Base-by-base conservation (phyloP, 1,140 invertebrate genomes). In the Apis dorsata region DNA sequence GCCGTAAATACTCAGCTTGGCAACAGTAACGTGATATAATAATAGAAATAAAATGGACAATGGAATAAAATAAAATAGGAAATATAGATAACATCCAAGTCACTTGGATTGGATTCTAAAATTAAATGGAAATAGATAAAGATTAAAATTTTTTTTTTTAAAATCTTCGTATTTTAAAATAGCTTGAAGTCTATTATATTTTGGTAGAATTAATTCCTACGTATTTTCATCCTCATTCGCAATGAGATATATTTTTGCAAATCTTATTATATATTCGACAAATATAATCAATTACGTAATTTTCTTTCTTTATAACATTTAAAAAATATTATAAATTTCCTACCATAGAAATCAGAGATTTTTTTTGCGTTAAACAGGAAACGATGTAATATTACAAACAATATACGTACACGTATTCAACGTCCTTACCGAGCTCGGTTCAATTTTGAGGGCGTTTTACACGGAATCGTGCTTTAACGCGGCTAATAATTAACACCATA, bases 401-500 rank as follows among this genome's bases (percentile, higher is more conserved):
- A 44, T 44, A 44, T 7, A 7, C 5, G 34, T 7, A 3, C 34
- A 44, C 5, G 34, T 44, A 4, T 75, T 74, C 63, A n/a, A 51
- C 24, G 12, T 34, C 51, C n/a, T 9, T 19, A 0, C 34, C 72
- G 4, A 57, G 53, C 34, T 11, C 51, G 65, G 62, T 68, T 75
- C 63, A 81, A 53, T 81, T 76, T 76, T 44, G 55, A 68, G 60
- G n/a, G 63, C 55, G 53, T 76, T 68, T 60, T 34, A 77, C 73
- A 60, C 63, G 63, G 28, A 15, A 9, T 15, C 44, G 13, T 1
- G 80, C 63, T 76, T 76, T 69, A 69, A 68, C 73, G 34, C 44
- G 34, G 63, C 80, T 81, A 81, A 76, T 81, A 44, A 75, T 77
- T 76, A 81, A 76, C 80, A 76, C 63, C 19, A 69, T 81, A 77